Conservation (phyloP, 1,140 invertebrate genomes). For the Metaphire vulgaris region DNA sequence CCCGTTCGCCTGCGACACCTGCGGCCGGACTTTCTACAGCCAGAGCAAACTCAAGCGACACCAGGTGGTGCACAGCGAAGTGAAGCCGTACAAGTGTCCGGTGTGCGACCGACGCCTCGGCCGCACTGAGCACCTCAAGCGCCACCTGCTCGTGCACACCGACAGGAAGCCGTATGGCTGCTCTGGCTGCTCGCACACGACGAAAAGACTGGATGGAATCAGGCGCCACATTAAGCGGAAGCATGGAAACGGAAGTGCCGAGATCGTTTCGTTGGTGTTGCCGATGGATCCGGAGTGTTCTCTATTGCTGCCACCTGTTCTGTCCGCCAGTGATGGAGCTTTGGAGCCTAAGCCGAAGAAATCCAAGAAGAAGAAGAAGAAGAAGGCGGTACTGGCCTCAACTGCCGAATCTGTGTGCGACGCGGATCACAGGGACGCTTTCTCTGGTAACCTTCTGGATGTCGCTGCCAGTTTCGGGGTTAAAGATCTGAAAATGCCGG, state of each 20-base stretch:
- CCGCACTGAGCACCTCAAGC: slow-evolving; percentile 26
- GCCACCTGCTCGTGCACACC: slow-evolving; percentile 26
- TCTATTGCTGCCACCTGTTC: neutral
- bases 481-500: neutral
- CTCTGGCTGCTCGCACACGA: slow-evolving; percentile 17
- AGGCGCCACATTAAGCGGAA: slow-evolving; percentile 24
- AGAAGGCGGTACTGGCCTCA: neutral
- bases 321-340: neutral
- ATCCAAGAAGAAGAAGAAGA: neutral
- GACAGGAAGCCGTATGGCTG: slow-evolving; percentile 24
- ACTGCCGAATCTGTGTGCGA: neutral
- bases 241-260: slow-evolving; percentile 16
- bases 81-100: slow-evolving; percentile 30
- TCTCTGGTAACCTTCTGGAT: neutral
- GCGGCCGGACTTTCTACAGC: slow-evolving; percentile 23
- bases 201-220: slow-evolving; percentile 23
- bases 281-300: slow-evolving; percentile 10
- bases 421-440: neutral
- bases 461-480: slow-evolving; percentile 10
- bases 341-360: neutral
- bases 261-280: slow-evolving; percentile 5
- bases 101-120: slow-evolving; percentile 19
- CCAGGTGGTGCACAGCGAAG: slow-evolving; percentile 17
- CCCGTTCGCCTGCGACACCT: slow-evolving; percentile 22
- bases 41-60: slow-evolving; percentile 30